Conservation (phyloP, 2,113 vertebrate genomes). For the Pseudopipra pipra region DNA sequence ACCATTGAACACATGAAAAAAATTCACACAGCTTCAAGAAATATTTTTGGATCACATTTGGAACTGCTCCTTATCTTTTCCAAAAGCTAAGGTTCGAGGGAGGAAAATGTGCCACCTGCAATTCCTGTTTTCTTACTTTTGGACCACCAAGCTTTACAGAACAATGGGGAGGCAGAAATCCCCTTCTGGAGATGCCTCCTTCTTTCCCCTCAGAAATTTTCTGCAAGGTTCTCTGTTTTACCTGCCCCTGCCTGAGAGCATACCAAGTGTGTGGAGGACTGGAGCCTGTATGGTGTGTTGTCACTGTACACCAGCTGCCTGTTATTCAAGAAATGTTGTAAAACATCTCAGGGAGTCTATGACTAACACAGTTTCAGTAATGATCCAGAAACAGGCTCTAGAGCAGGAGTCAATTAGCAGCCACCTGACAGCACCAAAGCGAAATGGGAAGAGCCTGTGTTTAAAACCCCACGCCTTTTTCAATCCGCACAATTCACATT, state of each 20-base stretch:
- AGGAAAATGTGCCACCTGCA: neutral
- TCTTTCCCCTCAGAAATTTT: neutral
- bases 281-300: neutral
- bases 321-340: conserved; percentile 34
- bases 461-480: neutral
- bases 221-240: neutral
- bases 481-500: conserved; percentile 6
- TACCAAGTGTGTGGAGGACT: neutral
- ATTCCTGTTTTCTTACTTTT: neutral
- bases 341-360: conserved; percentile 33
- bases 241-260: neutral
- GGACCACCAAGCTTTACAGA: neutral
- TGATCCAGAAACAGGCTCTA: conserved; percentile 24
- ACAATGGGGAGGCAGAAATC: neutral
- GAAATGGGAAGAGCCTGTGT: conserved; percentile 19
- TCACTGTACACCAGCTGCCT: neutral
- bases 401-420: conserved; percentile 52
- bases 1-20: fast-evolving
- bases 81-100: neutral
- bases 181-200: neutral
- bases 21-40: neutral
- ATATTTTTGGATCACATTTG: neutral
- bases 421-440: neutral
- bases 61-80: neutral
- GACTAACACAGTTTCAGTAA: conserved; percentile 40